A percentile compares a stretch with the other conserved stretches of the same genome.
Evolutionary conservation across 2,888 invertebrate species (phyloP).

Genomic region (Hypercompe scribonia): DNA sequence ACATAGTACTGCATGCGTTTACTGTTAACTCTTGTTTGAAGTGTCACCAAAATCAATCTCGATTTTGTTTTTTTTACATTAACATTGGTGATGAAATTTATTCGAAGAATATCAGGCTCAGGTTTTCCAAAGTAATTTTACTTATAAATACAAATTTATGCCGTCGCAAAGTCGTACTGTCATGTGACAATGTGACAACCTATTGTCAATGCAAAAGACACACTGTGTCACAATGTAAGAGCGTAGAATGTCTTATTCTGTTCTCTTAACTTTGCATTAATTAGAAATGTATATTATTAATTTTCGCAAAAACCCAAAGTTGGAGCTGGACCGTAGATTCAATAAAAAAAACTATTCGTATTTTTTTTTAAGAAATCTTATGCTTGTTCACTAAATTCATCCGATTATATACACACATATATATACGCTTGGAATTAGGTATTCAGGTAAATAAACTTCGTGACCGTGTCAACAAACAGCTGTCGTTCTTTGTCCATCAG

Average conservation of each 20-base stretch:
- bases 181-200: not conserved
- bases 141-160: not conserved
- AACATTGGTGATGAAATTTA: not conserved
- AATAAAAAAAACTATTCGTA: too few species aligned
- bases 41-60: not conserved
- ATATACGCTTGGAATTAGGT: not conserved
- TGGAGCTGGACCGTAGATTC: too few species aligned
- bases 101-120: not conserved
- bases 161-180: not conserved
- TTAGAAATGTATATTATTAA: not conserved
- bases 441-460: not conserved
- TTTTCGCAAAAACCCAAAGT: not conserved
- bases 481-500: too few species aligned
- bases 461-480: not conserved
- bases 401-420: not conserved
- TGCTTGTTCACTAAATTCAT: not conserved
- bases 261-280: not conserved
- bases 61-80: not conserved
- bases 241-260: too few species aligned
- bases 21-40: not conserved
- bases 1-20: not conserved
- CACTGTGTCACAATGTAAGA: too few species aligned
- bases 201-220: too few species aligned
- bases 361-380: not conserved
- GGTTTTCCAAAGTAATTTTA: not conserved